Conservation (phyloP, 2,797 vertebrate genomes). For the Kryptolebias ocellatus region DNA sequence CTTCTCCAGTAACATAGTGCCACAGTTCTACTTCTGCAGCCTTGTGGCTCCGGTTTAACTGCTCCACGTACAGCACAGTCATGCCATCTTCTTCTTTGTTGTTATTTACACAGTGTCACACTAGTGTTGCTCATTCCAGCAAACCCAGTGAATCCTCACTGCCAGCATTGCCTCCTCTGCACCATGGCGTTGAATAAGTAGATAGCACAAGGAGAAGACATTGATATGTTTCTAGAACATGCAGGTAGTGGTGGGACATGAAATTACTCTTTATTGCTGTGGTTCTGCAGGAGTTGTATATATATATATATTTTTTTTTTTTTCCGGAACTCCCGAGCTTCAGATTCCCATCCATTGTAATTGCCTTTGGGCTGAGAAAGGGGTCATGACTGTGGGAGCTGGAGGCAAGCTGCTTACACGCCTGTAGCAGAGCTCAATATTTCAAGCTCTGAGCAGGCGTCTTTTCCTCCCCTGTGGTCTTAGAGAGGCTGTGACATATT, state of each 20-base stretch:
- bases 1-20: conserved; percentile 51
- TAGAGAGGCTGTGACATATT: conserved; percentile 68
- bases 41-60: conserved; percentile 46
- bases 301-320: conserved; percentile 18
- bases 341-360: conserved; percentile 68
- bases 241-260: conserved; percentile 41
- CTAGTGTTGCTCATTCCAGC: conserved; percentile 39
- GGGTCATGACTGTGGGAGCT: conserved; percentile 64
- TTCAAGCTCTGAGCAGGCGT: conserved; percentile 64
- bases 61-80: conserved; percentile 46
- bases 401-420: conserved; percentile 59
- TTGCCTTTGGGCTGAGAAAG: conserved; percentile 67
- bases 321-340: conserved; percentile 40
- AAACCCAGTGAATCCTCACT: conserved; percentile 36
- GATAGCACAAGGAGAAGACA: conserved; percentile 43
- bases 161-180: conserved; percentile 24
- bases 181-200: conserved; percentile 53
- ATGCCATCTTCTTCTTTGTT: conserved; percentile 54
- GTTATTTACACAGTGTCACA: conserved; percentile 55
- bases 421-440: conserved; percentile 67
- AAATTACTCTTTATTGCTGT: conserved; percentile 59
- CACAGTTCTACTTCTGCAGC: conserved; percentile 51
- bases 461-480: conserved; percentile 63
- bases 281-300: conserved; percentile 35
- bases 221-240: conserved; percentile 57